Evolutionary conservation across 2,888 invertebrate species (phyloP).

Genomic region (Chrysolina oricalcia): DNA sequence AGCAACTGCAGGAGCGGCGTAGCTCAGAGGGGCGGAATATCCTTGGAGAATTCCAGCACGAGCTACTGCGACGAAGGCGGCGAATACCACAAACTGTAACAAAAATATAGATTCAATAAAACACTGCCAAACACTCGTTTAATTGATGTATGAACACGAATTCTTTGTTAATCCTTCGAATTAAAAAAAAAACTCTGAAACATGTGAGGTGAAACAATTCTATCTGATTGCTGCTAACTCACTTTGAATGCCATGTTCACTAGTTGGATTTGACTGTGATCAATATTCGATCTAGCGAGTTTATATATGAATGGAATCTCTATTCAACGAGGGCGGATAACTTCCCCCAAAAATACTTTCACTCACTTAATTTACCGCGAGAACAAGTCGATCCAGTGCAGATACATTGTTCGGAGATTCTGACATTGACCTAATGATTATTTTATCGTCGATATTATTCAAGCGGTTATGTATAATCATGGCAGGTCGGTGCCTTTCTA

Average conservation of each 20-base stretch:
- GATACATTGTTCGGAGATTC: background rate
- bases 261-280: constrained; percentile 15
- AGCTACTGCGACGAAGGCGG: constrained; percentile 37
- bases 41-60: constrained; percentile 24
- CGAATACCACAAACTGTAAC: constrained; percentile 10
- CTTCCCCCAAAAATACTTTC: constrained; percentile 5
- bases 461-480: background rate
- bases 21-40: background rate
- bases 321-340: background rate
- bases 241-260: constrained; percentile 61
- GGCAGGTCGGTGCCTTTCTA: background rate
- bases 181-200: too few relatives aligned
- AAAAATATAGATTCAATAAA: background rate
- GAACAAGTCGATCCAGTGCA: background rate
- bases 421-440: constrained; percentile 15
- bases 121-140: too few relatives aligned
- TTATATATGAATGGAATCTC: constrained; percentile 20
- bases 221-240: constrained; percentile 50
- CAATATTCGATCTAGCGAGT: background rate
- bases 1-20: constrained; percentile 4
- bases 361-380: constrained; percentile 7
- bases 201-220: background rate
- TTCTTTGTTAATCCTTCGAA: too few relatives aligned
- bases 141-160: too few relatives aligned
- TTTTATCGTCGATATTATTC: background rate